Base-by-base conservation (phyloP, 2,113 vertebrate species). In the Emberiza fucata region DNA sequence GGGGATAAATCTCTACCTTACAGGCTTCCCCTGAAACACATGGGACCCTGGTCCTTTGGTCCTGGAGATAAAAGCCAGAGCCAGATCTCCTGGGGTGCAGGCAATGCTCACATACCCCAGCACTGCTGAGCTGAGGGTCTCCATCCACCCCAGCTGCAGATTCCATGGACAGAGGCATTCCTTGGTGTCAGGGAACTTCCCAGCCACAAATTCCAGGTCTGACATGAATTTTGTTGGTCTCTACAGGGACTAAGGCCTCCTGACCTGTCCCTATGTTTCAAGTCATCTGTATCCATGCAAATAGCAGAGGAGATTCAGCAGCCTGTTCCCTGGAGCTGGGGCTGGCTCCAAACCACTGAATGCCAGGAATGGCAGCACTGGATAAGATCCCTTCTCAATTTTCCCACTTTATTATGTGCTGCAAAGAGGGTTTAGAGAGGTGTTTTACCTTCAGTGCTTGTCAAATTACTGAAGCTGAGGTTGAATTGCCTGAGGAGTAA, bases 341-440 rank as follows among this genome's bases (percentile, higher is more conserved):
- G 25, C 45, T 88, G 63, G 35, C 17, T 72, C 23, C 75, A 91
- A 42, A 15, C 25, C 47, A 29, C 12, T 33, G 22, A 60, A 63
- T 45, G 25, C 21, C 59, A 59, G 37, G 24, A 5, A 23, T 83
- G 73, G 22, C 20, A 48, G 37, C 56, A 42, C 28, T 0, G 0
- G 37, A 11, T 35, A 27, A 6, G 10, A 23, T 22, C 21, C 13
- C 14, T 78, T 64, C 51, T 66, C 42, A 73, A 5, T 57, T 88
- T 80, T 24, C 50, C 11, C 1, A 3, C 28, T 21, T 84, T 7
- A 4, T 59, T 64, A 44, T n/a, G 18, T 0, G 2, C 11, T 39
- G 35, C 27, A 33, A 42, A 50, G 45, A 31, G 27, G 17, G 5
- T 37, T 22, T 77, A 75, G 28, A 37, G 33, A 47, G 9, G 4